Percentiles rank a stretch among this genome's conserved stretches.
phyloP scores from a whole-genome alignment of 2,113 vertebrate genomes.

The Antechinus stuartii region DNA sequence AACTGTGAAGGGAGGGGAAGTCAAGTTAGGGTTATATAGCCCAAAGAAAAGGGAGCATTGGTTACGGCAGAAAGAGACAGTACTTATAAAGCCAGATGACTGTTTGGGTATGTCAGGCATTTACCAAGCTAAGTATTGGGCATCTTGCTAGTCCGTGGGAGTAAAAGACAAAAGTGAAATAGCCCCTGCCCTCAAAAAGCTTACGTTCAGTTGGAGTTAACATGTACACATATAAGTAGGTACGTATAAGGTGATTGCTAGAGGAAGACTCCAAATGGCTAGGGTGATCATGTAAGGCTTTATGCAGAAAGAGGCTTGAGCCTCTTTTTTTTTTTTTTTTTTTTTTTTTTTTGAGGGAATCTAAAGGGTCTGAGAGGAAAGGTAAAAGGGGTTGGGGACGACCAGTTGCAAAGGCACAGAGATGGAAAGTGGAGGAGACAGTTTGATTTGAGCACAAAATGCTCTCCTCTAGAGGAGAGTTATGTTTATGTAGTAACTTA shows the following conservation, averaged over 20 bases:
- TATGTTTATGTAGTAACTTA: background rate
- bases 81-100: background rate
- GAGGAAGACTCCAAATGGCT: background rate
- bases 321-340: too few species aligned
- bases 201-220: background rate
- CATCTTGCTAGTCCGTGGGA: background rate
- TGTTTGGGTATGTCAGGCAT: background rate
- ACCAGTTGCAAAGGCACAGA: background rate
- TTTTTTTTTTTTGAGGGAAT: background rate
- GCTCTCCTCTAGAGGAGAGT: background rate
- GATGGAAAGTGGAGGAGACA: background rate
- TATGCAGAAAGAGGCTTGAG: background rate
- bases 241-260: background rate
- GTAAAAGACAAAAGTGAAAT: background rate
- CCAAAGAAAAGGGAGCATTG: background rate
- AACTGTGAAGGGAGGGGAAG: background rate
- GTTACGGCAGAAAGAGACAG: background rate
- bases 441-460: background rate
- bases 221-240: background rate
- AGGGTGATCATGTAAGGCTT: background rate
- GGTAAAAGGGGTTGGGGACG: accelerated
- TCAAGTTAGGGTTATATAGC: background rate
- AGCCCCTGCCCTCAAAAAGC: background rate
- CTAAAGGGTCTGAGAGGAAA: background rate
- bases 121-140: background rate